A percentile compares a stretch with the other conserved stretches of the same genome.
Evolutionary conservation across 2,113 vertebrate genomes (phyloP).

Genomic region (Callopanchax toddi): DNA sequence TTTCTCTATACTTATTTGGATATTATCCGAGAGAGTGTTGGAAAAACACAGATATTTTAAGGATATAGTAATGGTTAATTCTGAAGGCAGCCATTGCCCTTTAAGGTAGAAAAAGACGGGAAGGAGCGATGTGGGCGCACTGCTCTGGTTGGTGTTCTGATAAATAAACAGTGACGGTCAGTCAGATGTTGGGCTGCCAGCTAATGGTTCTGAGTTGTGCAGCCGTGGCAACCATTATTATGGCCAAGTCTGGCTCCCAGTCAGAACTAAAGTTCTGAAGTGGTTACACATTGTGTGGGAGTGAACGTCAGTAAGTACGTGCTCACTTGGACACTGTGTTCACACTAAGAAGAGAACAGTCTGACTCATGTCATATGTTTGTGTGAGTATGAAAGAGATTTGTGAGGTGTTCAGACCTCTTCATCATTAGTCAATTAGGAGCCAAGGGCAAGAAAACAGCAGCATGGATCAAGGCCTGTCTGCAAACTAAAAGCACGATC

Average conservation of each 20-base stretch:
- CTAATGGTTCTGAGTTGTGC: slow-evolving; percentile 33
- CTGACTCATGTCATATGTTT: slow-evolving; percentile 25
- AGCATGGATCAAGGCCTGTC: slow-evolving; percentile 31
- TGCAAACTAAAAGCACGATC: slow-evolving; percentile 26
- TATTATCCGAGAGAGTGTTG: slow-evolving; percentile 7
- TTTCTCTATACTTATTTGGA: background rate
- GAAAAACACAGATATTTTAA: slow-evolving; percentile 21
- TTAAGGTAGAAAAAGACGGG: slow-evolving; percentile 15
- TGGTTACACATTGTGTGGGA: slow-evolving; percentile 45
- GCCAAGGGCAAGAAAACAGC: slow-evolving; percentile 35
- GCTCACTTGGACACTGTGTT: slow-evolving; percentile 48
- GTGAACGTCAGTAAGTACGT: slow-evolving; percentile 19
- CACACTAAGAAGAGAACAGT: slow-evolving; percentile 9
- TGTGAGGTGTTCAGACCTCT: slow-evolving; percentile 26
- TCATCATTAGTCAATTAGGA: slow-evolving; percentile 46
- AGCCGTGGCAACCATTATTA: slow-evolving; percentile 52
- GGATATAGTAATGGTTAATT: slow-evolving; percentile 41
- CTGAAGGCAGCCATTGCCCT: slow-evolving; percentile 10
- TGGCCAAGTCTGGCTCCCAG: slow-evolving; percentile 31
- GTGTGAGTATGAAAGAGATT: background rate
- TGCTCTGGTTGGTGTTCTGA: slow-evolving; percentile 32
- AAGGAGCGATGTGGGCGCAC: slow-evolving; percentile 30
- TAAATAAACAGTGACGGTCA: slow-evolving; percentile 52
- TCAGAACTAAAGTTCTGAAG: slow-evolving; percentile 35
- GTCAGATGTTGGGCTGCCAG: slow-evolving; percentile 38